Percentiles rank a stretch among this genome's conserved stretches.
Conservation (phyloP, 2,797 vertebrate species). For the Channallabes apus region DNA sequence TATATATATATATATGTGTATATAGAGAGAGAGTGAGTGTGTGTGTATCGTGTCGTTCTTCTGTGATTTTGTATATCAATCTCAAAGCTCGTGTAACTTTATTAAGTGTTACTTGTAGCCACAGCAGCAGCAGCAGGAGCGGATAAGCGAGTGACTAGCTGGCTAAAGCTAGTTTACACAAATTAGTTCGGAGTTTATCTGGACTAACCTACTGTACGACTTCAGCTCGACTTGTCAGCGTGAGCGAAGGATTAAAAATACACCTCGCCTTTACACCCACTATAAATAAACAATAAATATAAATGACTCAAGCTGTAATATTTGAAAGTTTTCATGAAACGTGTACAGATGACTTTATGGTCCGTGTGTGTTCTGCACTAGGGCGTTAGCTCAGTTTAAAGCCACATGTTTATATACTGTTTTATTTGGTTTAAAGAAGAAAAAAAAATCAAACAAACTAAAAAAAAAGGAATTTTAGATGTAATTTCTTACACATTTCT, state of each 20-base stretch:
- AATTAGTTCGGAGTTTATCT: neutral
- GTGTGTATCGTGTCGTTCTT: no score
- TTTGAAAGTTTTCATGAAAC: neutral
- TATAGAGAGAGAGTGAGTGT: no score
- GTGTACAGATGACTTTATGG: neutral
- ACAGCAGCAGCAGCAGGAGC: neutral
- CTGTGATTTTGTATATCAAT: neutral
- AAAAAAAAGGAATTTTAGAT: neutral
- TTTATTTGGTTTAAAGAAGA: no score
- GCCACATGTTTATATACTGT: no score
- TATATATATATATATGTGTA: no score
- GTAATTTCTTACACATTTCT: neutral
- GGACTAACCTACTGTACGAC: no score
- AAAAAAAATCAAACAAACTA: neutral
- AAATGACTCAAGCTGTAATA: no score
- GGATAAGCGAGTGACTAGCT: slow-evolving; percentile 7
- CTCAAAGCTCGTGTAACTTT: neutral
- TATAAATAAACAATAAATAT: neutral
- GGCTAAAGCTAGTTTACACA: slow-evolving; percentile 24
- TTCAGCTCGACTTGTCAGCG: slow-evolving; percentile 5
- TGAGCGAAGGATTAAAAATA: neutral
- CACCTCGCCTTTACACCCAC: neutral
- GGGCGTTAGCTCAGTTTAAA: neutral
- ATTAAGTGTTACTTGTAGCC: neutral
- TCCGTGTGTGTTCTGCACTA: neutral